phyloP scores from a whole-genome alignment of 1,140 invertebrate genomes.

The Aphelenchoides besseyi region DNA sequence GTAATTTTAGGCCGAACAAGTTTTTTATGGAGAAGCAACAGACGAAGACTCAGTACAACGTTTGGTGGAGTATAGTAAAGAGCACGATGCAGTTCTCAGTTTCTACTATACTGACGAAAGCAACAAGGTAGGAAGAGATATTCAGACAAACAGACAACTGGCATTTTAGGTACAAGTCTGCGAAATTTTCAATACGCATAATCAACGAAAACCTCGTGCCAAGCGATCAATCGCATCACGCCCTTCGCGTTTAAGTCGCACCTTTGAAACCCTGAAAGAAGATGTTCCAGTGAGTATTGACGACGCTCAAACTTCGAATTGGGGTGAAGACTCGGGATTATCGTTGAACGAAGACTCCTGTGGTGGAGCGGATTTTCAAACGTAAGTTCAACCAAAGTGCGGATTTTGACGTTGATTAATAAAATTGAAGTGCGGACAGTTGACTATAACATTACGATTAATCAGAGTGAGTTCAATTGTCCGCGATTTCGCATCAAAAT shows the following conservation, averaged over 20 bases:
- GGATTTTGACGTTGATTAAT: not conserved
- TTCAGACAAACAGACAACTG: too few species aligned
- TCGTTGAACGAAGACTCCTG: not conserved
- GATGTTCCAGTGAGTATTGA: not conserved
- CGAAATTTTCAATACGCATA: conserved; percentile 38
- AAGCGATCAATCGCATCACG: not conserved
- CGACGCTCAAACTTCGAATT: not conserved
- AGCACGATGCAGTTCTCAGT: conserved; percentile 50
- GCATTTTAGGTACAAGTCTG: conserved; percentile 34
- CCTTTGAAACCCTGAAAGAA: not conserved
- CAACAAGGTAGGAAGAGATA: conserved; percentile 30
- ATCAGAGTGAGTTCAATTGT: too few species aligned
- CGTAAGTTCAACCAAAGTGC: not conserved
- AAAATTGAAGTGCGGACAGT: too few species aligned
- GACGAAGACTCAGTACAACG: conserved; percentile 42
- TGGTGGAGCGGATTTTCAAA: not conserved
- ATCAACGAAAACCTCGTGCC: conserved; percentile 4
- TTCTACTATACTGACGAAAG: conserved; percentile 56
- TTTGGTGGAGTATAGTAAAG: conserved; percentile 45
- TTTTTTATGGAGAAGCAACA: conserved; percentile 9
- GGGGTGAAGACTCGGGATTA: not conserved
- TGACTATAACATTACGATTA: too few species aligned
- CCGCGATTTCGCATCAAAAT: too few species aligned
- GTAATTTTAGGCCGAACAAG: conserved; percentile 16
- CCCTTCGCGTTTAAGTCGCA: not conserved